A percentile compares a stretch with the other conserved stretches of the same genome.
These are phyloP conservation scores for Tichodroma muraria DNA, from an alignment of 2,113 vertebrate species.

Conservation along the genomic window DNA sequence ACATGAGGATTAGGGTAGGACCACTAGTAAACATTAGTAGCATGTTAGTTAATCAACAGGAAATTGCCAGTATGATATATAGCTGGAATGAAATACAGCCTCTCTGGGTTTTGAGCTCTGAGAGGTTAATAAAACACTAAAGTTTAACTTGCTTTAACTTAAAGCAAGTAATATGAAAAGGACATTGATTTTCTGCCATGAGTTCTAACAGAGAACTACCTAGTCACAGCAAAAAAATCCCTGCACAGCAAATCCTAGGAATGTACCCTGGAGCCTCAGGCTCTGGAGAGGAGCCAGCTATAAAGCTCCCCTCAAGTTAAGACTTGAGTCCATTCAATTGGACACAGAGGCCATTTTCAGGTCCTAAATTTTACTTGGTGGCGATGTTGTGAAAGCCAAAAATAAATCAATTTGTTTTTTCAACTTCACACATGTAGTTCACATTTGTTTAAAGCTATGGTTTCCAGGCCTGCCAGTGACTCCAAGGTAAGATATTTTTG, in stretches of 20 bases:
- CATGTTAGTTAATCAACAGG: slow-evolving; percentile 31
- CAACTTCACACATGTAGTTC: not conserved
- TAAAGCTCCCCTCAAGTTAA: not conserved
- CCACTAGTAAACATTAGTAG: slow-evolving; percentile 31
- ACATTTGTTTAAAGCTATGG: not conserved
- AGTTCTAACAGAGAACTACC: slow-evolving; percentile 31
- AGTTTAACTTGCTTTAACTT: too few species aligned
- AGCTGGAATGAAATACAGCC: not conserved
- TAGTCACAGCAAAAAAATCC: slow-evolving; percentile 10
- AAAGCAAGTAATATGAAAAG: slow-evolving; percentile 49
- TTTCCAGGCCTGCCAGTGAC: slow-evolving; percentile 5
- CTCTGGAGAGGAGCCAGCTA: slow-evolving; percentile 9
- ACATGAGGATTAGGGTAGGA: slow-evolving; percentile 16
- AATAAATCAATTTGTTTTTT: slow-evolving; percentile 46
- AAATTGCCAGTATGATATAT: slow-evolving; percentile 45
- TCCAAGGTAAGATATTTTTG: not conserved
- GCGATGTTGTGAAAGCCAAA: not conserved
- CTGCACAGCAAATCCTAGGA: slow-evolving; percentile 30
- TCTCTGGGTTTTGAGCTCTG: slow-evolving; percentile 30
- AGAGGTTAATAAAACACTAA: slow-evolving; percentile 49
- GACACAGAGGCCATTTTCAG: slow-evolving; percentile 37
- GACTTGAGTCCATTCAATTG: not conserved
- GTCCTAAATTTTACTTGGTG: slow-evolving; percentile 47
- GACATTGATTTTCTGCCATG: slow-evolving; percentile 21
- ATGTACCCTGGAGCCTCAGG: slow-evolving; percentile 41